A percentile compares a stretch with the other conserved stretches of the same genome.
Conservation (phyloP, 2,888 invertebrate genomes). For the Asteroscopus sphinx region DNA sequence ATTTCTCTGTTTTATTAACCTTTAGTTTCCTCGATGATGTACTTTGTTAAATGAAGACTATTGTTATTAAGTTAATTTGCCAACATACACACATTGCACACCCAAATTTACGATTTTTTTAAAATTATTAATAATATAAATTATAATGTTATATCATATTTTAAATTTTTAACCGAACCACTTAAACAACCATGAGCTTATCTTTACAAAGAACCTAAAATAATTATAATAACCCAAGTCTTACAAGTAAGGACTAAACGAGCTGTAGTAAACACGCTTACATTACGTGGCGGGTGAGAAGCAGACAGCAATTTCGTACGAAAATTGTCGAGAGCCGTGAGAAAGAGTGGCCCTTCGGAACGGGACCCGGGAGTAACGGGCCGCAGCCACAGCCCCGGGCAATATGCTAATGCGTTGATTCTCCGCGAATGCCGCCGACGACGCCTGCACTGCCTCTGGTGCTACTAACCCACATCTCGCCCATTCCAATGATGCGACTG, state of each 20-base stretch:
- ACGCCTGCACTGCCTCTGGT: constrained; percentile 72
- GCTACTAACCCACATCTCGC: constrained; percentile 87
- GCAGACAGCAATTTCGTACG: constrained; percentile 43
- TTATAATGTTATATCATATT: not conserved
- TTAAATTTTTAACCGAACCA: not conserved
- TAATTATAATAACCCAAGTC: constrained; percentile 7
- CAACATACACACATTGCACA: too few relatives aligned
- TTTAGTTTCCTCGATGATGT: constrained; percentile 9
- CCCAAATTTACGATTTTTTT: too few relatives aligned
- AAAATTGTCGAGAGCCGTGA: constrained; percentile 75
- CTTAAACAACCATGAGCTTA: too few relatives aligned
- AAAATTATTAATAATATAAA: too few relatives aligned
- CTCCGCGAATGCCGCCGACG: constrained; percentile 69
- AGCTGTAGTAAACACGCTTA: constrained; percentile 20
- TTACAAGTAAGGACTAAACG: constrained; percentile 21
- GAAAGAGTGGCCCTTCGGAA: constrained; percentile 78
- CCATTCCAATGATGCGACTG: constrained; percentile 81
- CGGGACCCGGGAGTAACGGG: constrained; percentile 84
- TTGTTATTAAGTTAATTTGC: too few relatives aligned
- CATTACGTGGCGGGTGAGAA: constrained; percentile 32
- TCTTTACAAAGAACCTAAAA: not conserved
- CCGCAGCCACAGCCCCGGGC: constrained; percentile 77
- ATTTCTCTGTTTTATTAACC: constrained; percentile 22
- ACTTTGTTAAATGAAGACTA: not conserved
- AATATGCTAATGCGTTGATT: constrained; percentile 82